Evolutionary conservation across 2,888 invertebrate genomes (phyloP).

Genomic region (Conus canariensis): DNA sequence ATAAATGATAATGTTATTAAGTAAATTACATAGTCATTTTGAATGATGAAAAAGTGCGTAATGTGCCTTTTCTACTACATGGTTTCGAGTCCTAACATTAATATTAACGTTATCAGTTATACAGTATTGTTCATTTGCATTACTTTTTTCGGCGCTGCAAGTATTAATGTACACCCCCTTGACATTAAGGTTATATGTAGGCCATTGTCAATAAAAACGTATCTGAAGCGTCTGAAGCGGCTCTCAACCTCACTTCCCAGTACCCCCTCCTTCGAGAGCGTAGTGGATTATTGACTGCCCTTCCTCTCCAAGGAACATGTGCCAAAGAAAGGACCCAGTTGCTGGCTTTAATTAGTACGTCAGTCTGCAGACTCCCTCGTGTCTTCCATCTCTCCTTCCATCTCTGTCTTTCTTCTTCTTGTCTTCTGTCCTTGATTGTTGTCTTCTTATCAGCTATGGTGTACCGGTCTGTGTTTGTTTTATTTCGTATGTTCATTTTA

Average conservation of each 20-base stretch:
- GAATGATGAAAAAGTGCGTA: too few relatives aligned
- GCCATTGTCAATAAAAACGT: too few relatives aligned
- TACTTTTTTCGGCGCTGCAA: too few relatives aligned
- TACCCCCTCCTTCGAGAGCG: background rate
- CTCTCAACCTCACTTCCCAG: background rate
- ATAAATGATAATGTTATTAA: too few relatives aligned
- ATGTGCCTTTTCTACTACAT: too few relatives aligned
- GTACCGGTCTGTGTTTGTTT: background rate
- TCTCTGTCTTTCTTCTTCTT: background rate
- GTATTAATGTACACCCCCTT: too few relatives aligned
- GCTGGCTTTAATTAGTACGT: background rate
- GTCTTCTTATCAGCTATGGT: too few relatives aligned
- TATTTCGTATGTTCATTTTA: background rate
- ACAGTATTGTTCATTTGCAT: too few relatives aligned
- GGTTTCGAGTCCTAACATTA: too few relatives aligned
- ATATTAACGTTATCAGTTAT: background rate
- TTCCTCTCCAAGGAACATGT: background rate
- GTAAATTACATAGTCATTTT: too few relatives aligned
- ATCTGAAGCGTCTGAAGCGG: background rate
- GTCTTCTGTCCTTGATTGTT: background rate
- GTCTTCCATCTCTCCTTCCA: background rate
- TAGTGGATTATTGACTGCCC: background rate
- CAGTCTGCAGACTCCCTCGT: background rate
- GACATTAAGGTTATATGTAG: too few relatives aligned
- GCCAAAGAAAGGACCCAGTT: background rate